phyloP scores from a whole-genome alignment of 2,888 invertebrate genomes.

The Heliconius cydno region DNA sequence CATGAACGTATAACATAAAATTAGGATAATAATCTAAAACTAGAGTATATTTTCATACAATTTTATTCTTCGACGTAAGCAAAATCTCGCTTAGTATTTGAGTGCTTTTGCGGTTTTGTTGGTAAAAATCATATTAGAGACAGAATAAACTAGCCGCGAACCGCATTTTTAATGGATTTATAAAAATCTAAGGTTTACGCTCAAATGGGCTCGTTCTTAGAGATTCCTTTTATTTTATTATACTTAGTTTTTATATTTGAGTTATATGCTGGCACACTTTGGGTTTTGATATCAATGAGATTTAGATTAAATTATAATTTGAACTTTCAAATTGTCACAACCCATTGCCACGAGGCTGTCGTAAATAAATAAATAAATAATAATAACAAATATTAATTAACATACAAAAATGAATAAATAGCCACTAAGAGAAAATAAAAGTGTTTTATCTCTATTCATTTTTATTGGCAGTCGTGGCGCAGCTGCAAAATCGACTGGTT shows the following conservation, averaged over 20 bases:
- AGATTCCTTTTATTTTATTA: conserved; percentile 1
- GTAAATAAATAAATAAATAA: too few relatives aligned
- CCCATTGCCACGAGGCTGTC: too few relatives aligned
- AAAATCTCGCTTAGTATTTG: conserved; percentile 18
- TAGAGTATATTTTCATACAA: background rate
- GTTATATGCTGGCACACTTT: background rate
- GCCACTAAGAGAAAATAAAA: too few relatives aligned
- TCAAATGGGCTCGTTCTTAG: background rate
- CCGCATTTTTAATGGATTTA: conserved; percentile 51
- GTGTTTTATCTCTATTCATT: too few relatives aligned
- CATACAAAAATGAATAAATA: too few relatives aligned
- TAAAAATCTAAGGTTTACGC: conserved; percentile 49
- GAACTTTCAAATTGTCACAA: background rate
- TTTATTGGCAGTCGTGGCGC: too few relatives aligned
- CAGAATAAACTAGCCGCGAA: conserved; percentile 38
- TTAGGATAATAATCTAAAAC: background rate
- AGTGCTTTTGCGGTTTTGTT: conserved; percentile 16
- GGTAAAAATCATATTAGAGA: conserved; percentile 23
- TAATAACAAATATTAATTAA: too few relatives aligned
- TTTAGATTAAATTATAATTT: background rate
- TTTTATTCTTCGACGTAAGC: background rate
- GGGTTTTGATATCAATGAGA: background rate
- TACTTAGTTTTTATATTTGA: background rate
- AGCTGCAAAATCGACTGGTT: too few relatives aligned
- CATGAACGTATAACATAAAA: background rate